A percentile compares a stretch with the other conserved stretches of the same genome.
phyloP scores from a whole-genome alignment of 2,113 vertebrate genomes.

The Lampris megalopsis region DNA sequence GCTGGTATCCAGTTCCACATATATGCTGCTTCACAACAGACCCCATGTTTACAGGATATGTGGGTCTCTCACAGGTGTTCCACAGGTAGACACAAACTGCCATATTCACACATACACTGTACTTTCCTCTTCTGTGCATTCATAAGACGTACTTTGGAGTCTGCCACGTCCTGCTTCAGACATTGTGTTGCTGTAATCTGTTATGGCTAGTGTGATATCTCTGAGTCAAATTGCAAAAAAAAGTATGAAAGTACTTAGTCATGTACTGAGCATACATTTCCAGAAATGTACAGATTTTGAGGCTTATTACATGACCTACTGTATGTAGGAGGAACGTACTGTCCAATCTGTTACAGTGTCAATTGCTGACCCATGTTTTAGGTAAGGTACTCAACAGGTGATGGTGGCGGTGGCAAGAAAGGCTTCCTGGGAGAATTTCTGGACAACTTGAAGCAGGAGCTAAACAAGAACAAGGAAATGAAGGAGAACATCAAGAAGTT shows the following conservation, averaged over 20 bases:
- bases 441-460: conserved; percentile 93
- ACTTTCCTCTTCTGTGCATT: background rate
- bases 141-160: background rate
- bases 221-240: no score
- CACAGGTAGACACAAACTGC: conserved; percentile 80
- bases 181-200: background rate
- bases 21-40: conserved; percentile 65
- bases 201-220: background rate
- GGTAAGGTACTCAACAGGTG: conserved; percentile 72
- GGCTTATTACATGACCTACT: no score
- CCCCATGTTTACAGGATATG: conserved; percentile 65
- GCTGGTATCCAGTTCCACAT: conserved; percentile 74
- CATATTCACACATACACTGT: background rate
- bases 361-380: conserved; percentile 30
- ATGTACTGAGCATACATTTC: no score
- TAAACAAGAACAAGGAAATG: conserved; percentile 97
- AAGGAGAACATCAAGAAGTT: conserved; percentile 96
- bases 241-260: no score
- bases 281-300: no score
- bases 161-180: background rate
- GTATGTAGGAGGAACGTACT: no score
- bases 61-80: conserved; percentile 54
- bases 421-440: conserved; percentile 93
- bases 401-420: conserved; percentile 82
- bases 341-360: no score